A percentile compares a stretch with the other conserved stretches of the same genome.
Evolutionary conservation across 2,113 vertebrate species (phyloP).

Genomic region (Hirundichthys speculiger): DNA sequence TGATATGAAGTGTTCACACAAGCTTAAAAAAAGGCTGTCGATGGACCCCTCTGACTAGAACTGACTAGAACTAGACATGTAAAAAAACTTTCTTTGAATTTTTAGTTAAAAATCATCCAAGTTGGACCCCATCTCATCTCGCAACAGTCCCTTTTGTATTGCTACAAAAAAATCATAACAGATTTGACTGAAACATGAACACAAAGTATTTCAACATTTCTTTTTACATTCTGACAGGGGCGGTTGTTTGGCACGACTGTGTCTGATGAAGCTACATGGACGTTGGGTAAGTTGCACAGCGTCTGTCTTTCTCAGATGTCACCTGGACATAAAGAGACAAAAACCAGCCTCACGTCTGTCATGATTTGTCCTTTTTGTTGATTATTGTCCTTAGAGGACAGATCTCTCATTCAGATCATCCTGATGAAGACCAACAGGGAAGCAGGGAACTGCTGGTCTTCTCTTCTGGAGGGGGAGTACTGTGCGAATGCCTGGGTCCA

Average conservation of each 20-base stretch:
- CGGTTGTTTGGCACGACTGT: constrained; percentile 90
- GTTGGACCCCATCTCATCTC: no score
- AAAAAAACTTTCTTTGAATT: no score
- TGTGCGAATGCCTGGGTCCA: constrained; percentile 93
- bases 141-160: no score
- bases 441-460: constrained; percentile 96
- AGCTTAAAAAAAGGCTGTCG: no score
- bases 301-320: neutral
- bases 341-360: neutral
- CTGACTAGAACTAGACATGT: no score
- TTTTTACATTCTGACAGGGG: constrained; percentile 78
- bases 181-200: neutral
- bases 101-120: no score
- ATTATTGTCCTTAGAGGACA: constrained; percentile 85
- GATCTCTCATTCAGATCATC: constrained; percentile 90
- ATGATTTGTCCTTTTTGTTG: neutral
- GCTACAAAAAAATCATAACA: no score
- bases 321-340: neutral
- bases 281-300: constrained; percentile 83
- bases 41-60: no score
- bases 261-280: constrained; percentile 95
- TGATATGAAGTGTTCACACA: no score
- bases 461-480: constrained; percentile 92
- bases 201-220: neutral
- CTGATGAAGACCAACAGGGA: constrained; percentile 95